Evolutionary conservation across 2,888 invertebrate species (phyloP).

Genomic region (Anarsia innoxiella): DNA sequence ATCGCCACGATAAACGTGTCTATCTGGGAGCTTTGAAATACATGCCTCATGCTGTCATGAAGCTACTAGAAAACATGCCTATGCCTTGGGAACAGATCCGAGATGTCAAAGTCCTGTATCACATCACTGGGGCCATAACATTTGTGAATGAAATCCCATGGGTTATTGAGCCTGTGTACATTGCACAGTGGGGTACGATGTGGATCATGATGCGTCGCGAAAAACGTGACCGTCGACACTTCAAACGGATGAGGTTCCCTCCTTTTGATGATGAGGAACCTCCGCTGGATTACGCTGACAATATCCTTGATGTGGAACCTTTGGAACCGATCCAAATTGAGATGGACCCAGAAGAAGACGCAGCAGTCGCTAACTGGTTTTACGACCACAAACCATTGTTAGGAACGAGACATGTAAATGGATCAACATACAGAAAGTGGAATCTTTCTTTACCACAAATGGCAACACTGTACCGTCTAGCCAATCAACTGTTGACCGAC

Average conservation of each 20-base stretch:
- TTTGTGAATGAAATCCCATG: conserved; percentile 99
- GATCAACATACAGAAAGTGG: conserved; percentile 97
- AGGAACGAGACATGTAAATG: conserved; percentile 95
- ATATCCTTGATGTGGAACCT: conserved; percentile 98
- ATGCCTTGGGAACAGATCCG: conserved; percentile 99
- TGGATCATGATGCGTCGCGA: conserved; percentile 99
- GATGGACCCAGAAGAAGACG: conserved; percentile 95
- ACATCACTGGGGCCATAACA: conserved; percentile 99
- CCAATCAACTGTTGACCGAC: conserved; percentile 98
- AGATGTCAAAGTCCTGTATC: conserved; percentile 97
- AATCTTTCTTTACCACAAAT: conserved; percentile 96
- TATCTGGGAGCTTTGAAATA: conserved; percentile 98
- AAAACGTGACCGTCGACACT: conserved; percentile 98
- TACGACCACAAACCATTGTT: conserved; percentile 98
- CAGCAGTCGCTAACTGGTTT: conserved; percentile 95
- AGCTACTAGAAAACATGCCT: conserved; percentile 99
- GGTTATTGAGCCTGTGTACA: conserved; percentile 99
- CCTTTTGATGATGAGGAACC: conserved; percentile 99
- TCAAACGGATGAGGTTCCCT: conserved; percentile 99
- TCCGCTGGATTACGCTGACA: conserved; percentile 99
- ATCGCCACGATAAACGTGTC: conserved; percentile 98
- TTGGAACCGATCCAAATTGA: conserved; percentile 99
- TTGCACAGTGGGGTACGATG: conserved; percentile 99
- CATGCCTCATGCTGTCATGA: conserved; percentile 99
- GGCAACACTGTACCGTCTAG: conserved; percentile 97